Conservation (phyloP, 2,113 vertebrate species). For the Etia nguti region DNA sequence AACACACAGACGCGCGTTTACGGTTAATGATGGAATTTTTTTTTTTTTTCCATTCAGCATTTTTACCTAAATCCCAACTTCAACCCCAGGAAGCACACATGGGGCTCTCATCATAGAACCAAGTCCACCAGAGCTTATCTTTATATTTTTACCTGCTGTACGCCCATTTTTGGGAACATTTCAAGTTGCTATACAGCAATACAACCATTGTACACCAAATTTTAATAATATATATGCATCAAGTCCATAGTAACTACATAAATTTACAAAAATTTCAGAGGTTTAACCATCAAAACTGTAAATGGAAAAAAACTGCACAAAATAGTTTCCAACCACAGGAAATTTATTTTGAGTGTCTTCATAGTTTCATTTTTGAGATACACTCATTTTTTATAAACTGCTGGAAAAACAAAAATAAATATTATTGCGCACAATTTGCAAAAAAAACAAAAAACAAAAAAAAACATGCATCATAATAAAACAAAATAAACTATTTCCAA, state of each 20-base stretch:
- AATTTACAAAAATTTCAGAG: not conserved
- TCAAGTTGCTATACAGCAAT: not conserved
- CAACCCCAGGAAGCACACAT: not conserved
- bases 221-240: not conserved
- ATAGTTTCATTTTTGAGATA: not conserved
- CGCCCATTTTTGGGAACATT: not conserved
- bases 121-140: not conserved
- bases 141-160: not conserved
- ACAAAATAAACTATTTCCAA: not conserved
- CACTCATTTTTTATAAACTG: not conserved
- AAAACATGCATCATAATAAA: too few species aligned
- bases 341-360: not conserved
- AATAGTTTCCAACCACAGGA: not conserved
- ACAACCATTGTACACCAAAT: not conserved
- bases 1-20: not conserved
- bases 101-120: not conserved
- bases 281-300: not conserved
- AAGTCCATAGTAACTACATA: not conserved
- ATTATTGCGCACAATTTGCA: not conserved
- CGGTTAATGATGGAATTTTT: not conserved
- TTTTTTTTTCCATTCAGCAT: rapidly evolving
- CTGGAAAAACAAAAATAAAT: not conserved
- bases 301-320: rapidly evolving
- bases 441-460: too few species aligned
- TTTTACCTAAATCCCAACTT: not conserved